Base-by-base conservation (phyloP, 2,888 invertebrate species). In the Eupithecia dodoneata region DNA sequence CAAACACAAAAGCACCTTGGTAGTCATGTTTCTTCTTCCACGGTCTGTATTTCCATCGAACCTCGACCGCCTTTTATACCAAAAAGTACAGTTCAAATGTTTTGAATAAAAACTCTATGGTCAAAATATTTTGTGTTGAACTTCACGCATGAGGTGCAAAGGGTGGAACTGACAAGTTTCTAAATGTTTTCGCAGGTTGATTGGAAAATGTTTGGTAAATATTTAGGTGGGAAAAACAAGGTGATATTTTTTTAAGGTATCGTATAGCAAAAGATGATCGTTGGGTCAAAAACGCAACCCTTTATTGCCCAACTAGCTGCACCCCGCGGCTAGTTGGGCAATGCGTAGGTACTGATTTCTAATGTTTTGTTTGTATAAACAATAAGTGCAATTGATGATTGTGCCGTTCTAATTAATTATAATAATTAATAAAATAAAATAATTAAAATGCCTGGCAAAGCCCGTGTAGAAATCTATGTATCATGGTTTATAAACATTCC, bases 161-260 rank as follows among this genome's bases (percentile, higher is more conserved):
- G 6, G 15, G 45, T 47, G 47, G 70, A 70, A 70, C 70, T n/a
- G 45, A 70, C 18, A 49, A 13, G 0, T 13, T 18, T n/a, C 70
- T 18, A 70, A 70, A 70, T 30, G 47, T 70, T 47, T 18, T 47
- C 18, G 4, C 45, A 49, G 47, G n/a, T 70, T 70, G 70, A 70
- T 70, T 70, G 45, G 47, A 70, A 70, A 70, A 49, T 70, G 70
- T 70, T 70, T 45, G 45, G 45, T 12, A 10, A 47, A 70, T 70
- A 49, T 45, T 45, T 66, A 42, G 42, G 66, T 66, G 42, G 42
- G 4, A 63, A 63, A 63, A 12, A 4, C 12, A 0, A 10, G 30
- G 4, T 18, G 0, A 63, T 63, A 18, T 63, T 63, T 10, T 18
- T 12, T 63, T 63, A 63, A 12, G 30, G 18, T 63, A 4, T 30